Percentiles rank a stretch among this genome's conserved stretches.
Evolutionary conservation across 2,888 invertebrate species (phyloP).

Genomic region (Celastrina argiolus): DNA sequence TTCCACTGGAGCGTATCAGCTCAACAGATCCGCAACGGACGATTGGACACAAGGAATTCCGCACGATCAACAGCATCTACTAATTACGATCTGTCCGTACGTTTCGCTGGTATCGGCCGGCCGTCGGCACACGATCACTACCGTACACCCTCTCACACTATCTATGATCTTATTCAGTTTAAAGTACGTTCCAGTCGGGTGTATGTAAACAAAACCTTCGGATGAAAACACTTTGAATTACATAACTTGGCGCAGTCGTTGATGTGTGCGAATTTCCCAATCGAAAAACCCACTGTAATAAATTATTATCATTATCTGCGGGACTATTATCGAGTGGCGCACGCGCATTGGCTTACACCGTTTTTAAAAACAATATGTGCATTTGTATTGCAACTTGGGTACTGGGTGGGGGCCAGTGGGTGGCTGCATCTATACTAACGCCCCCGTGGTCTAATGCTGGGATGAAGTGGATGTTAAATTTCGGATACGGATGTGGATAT

Average conservation of each 20-base stretch:
- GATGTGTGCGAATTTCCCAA: background rate
- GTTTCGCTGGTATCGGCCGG: background rate
- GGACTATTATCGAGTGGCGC: no score
- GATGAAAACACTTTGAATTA: background rate
- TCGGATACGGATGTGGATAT: no score
- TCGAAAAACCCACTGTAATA: background rate
- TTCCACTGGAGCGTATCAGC: background rate
- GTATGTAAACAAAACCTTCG: background rate
- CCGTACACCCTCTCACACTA: background rate
- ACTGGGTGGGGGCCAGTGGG: no score
- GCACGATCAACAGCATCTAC: background rate
- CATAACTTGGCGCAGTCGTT: background rate
- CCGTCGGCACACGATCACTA: background rate
- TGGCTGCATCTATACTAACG: no score
- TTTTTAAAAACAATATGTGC: no score
- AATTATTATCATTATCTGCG: no score
- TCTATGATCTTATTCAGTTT: background rate
- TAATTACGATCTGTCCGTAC: background rate
- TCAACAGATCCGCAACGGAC: background rate
- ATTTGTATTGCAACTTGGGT: no score
- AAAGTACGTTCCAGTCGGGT: background rate
- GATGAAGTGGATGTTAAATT: no score
- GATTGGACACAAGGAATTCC: background rate
- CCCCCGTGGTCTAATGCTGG: no score
- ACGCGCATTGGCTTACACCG: no score